Evolutionary conservation across 1,140 invertebrate genomes (phyloP), one percentile per base, ranked within the genome.

Genomic region (Drosophila bipectinata): DNA sequence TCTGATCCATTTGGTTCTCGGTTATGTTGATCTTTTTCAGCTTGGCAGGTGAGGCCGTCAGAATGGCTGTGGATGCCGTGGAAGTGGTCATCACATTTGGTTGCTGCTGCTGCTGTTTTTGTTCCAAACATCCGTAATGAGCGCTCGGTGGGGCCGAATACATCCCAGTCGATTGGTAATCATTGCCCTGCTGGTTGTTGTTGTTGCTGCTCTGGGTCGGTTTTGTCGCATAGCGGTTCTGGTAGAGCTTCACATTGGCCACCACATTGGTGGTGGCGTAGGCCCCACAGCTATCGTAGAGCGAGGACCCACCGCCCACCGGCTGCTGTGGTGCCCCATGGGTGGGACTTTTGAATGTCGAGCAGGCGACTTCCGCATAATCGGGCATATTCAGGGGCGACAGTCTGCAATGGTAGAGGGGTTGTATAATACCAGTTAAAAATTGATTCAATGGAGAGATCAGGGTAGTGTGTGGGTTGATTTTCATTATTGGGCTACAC

Each of bases 281-380:
- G 34, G 91, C 91, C 32, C 90, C 91, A 47, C 90, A 92, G 79
- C 90, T 92, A 63, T 92, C 91, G 53, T 92, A 92, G 45, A 92
- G 78, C 39, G 91, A 90, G 45, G 76, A 71, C 66, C 73, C 26
- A 37, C 39, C 28, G 39, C 34, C 60, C 64, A 52, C 14, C 54
- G 39, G 18, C 28, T 67, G 28, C 53, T 49, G 34, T 10, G 34
- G 34, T 37, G 34, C 12, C 34, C 66, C 74, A 34, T 80, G 78
- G 68, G 85, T 82, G 41, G 90, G 87, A 56, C 82, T 90, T 87
- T 92, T 92, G 77, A 92, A 92, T 80, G 91, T 91, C 71, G 91
- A 92, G 75, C 91, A 92, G 71, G 91, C 92, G 44, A 93, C 92
- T 90, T 93, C 92, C 61, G 92, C 92, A 75, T 93, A 93, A 81